These are phyloP conservation scores for Leucoma salicis DNA, from an alignment of 2,888 invertebrate species.

Conservation along the genomic window DNA sequence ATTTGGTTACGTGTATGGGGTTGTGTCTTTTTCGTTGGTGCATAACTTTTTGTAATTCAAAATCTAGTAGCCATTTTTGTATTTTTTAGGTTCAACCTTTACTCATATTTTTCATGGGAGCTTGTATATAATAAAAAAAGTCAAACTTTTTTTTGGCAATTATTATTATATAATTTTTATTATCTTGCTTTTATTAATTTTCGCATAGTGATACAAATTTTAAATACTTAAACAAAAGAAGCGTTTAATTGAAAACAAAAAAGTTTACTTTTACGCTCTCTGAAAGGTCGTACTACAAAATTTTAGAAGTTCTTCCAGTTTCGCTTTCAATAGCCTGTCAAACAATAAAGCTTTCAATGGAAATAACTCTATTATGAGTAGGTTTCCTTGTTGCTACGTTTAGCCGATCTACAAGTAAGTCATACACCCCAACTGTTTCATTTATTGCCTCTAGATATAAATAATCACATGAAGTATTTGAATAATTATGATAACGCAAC, in stretches of 20 bases:
- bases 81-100: too few relatives aligned
- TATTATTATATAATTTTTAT: too few relatives aligned
- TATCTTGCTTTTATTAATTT: too few relatives aligned
- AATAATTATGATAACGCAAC: conserved; percentile 8
- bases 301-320: neutral
- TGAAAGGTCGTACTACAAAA: neutral
- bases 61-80: too few relatives aligned
- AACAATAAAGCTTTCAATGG: conserved; percentile 9
- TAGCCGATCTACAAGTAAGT: conserved; percentile 26
- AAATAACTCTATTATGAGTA: conserved; percentile 7
- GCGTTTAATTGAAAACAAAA: too few relatives aligned
- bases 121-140: too few relatives aligned
- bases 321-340: conserved; percentile 2
- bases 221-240: too few relatives aligned
- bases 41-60: conserved; percentile 12
- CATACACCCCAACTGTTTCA: conserved; percentile 22
- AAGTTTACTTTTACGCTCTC: neutral
- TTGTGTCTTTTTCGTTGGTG: conserved; percentile 8
- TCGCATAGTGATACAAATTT: too few relatives aligned
- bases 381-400: conserved; percentile 18
- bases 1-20: conserved; percentile 26
- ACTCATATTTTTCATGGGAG: too few relatives aligned
- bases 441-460: conserved; percentile 18
- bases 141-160: too few relatives aligned
- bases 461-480: conserved; percentile 8